These are phyloP conservation scores for Pelecanus crispus DNA, from an alignment of 2,113 vertebrate species.

Conservation along the genomic window DNA sequence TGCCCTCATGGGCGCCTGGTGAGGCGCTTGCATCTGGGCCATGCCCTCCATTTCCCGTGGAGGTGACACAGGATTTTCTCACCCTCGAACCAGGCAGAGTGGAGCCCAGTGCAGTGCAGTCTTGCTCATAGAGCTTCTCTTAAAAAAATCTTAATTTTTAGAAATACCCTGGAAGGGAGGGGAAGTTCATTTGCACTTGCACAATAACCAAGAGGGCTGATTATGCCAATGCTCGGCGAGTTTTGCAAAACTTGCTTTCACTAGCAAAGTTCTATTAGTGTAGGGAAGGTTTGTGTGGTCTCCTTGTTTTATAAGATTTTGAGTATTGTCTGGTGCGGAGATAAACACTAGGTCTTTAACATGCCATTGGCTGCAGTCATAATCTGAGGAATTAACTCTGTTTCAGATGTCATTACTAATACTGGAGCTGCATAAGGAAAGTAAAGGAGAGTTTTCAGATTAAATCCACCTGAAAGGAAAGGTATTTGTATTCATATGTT, in stretches of 20 bases:
- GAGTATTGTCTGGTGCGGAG: neutral
- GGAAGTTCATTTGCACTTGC: neutral
- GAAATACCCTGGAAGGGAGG: neutral
- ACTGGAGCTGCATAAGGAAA: neutral
- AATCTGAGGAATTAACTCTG: neutral
- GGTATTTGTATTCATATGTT: neutral
- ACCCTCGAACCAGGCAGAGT: neutral
- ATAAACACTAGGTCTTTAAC: neutral
- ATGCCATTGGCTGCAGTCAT: neutral
- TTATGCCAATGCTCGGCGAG: neutral
- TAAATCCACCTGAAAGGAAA: neutral
- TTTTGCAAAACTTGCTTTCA: neutral
- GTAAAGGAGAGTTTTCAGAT: neutral
- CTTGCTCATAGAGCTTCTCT: neutral
- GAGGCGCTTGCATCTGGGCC: neutral
- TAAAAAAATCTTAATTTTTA: neutral
- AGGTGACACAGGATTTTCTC: neutral
- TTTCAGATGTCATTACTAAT: neutral
- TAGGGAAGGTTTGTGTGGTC: neutral
- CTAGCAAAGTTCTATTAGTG: neutral
- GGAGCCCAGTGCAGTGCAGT: neutral
- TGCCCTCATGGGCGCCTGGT: neutral
- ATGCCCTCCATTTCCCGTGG: neutral
- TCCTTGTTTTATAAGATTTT: neutral
- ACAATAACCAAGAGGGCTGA: neutral